Conservation (phyloP, 2,888 invertebrate species). For the Dasysyrphus albostriatus region DNA sequence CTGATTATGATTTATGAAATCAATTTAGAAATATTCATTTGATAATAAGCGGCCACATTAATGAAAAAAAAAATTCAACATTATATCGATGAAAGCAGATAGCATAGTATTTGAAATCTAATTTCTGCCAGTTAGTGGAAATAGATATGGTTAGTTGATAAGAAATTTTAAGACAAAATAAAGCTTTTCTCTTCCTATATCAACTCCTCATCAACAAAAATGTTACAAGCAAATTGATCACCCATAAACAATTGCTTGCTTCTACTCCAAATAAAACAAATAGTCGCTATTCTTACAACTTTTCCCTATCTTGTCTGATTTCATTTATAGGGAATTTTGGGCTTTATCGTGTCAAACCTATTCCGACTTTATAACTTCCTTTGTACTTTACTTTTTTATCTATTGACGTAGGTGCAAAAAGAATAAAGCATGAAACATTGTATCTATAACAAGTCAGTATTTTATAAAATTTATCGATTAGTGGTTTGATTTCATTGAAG, state of each 20-base stretch:
- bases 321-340: conserved; percentile 4
- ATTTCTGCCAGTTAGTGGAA: no score
- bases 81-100: no score
- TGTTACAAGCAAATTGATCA: neutral
- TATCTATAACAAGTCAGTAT: neutral
- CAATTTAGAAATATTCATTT: no score
- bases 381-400: conserved; percentile 4
- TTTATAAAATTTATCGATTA: conserved; percentile 26
- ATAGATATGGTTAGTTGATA: neutral
- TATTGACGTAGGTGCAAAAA: conserved; percentile 29
- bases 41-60: no score
- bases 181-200: neutral
- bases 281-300: neutral
- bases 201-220: no score
- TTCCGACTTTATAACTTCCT: conserved; percentile 15
- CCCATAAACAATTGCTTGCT: neutral
- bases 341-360: conserved; percentile 26
- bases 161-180: neutral
- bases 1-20: no score
- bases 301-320: neutral
- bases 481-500: conserved; percentile 36
- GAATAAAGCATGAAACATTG: neutral
- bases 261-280: neutral
- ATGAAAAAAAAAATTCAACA: no score
- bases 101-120: no score